Evolutionary conservation across 1,140 invertebrate species (phyloP), one percentile per base, ranked within the genome.

Genomic region (Berghia stephanieae): DNA sequence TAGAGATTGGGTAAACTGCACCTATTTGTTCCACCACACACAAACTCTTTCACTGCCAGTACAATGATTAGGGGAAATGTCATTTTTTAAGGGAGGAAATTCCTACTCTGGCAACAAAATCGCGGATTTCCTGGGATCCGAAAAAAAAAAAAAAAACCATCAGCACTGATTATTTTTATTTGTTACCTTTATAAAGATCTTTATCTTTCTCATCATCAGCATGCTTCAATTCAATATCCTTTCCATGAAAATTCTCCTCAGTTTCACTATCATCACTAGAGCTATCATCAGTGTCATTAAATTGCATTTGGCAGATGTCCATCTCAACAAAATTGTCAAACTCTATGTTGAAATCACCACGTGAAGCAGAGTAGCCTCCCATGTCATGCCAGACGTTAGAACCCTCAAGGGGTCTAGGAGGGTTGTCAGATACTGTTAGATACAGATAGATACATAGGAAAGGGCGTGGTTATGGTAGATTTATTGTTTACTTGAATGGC

Each of bases 281-380:
- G 81, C 91, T 85, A 1, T 91, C 86, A 78, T 92, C 91, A 0
- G 89, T 88, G 44, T 90, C 83, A 68, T 90, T 88, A 34, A 89
- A 90, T 34, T 93, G 91, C 60, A 95, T 88, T 63, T 93, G 91
- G 34, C 91, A 92, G 3, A 96, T 89, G 36, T 95, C 88, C 44
- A 92, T 89, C 86, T 97, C 96, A 0, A 95, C 95, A 83, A 93
- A 93, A 78, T 95, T 92, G 86, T 96, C 94, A 88, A 93, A 94
- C 78, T 96, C 95, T 2, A 93, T 89, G 81, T 94, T 93, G 89
- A 97, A 97, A 85, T 97, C 95, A n/a, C 95, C 94, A 75, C 96
- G 90, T 5, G 93, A 93, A 36, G 95, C 92, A 88, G 95, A 94
- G 87, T 97, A 97, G 0, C 95, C 95, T 16, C 94, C 94, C 86